Conservation (phyloP, 2,113 vertebrate genomes). For the Lagopus leucura region DNA sequence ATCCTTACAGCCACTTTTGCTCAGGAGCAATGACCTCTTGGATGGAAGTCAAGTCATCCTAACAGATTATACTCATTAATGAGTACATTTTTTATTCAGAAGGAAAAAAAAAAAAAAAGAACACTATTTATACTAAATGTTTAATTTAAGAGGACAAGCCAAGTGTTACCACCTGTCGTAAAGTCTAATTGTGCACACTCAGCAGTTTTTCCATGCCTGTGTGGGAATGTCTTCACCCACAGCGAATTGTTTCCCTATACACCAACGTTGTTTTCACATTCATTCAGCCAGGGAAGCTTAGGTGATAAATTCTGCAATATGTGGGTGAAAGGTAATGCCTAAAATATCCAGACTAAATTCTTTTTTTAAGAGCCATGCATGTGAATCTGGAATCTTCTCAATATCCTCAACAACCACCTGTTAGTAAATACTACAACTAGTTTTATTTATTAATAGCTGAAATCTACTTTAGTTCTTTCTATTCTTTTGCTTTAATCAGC, state of each 20-base stretch:
- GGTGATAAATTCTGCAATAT: neutral
- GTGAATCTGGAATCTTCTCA: neutral
- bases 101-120: neutral
- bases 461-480: neutral
- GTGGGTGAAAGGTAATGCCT: neutral
- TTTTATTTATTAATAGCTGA: neutral
- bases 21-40: neutral
- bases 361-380: neutral
- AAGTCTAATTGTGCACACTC: neutral
- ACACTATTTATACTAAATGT: neutral
- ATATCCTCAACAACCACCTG: neutral
- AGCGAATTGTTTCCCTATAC: neutral
- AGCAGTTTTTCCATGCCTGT: neutral
- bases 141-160: neutral
- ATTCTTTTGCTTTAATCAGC: neutral
- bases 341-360: neutral
- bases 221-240: neutral
- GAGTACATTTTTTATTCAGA: neutral
- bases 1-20: neutral
- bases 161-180: neutral
- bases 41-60: neutral
- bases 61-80: neutral
- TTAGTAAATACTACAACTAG: neutral
- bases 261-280: neutral
- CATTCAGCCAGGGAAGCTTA: neutral